A percentile compares a stretch with the other conserved stretches of the same genome.
Conservation (phyloP, 1,140 invertebrate species). For the Euschistus heros region DNA sequence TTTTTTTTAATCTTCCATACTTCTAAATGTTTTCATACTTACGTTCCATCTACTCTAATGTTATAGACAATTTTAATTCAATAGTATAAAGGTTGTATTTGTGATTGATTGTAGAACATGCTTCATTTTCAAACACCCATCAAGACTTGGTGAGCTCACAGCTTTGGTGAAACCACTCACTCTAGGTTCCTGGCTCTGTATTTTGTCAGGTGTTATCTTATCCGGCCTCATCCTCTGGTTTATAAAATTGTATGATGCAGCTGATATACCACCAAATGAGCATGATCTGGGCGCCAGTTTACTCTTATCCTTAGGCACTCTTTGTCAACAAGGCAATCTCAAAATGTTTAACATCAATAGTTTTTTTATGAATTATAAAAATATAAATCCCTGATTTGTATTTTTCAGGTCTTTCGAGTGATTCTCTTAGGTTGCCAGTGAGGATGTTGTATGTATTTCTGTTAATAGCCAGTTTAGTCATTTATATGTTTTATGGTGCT, state of each 20-base stretch:
- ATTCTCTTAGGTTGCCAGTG: background rate
- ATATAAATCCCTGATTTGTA: background rate
- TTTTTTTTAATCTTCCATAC: no score
- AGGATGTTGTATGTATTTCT: constrained; percentile 10
- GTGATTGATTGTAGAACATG: background rate
- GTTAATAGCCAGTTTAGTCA: background rate
- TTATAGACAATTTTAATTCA: no score
- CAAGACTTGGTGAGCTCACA: background rate
- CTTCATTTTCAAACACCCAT: constrained; percentile 9
- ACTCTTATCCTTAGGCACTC: background rate
- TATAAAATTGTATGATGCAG: background rate
- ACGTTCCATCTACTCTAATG: no score
- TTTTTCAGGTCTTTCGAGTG: background rate
- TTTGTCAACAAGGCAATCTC: constrained; percentile 9
- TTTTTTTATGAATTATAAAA: no score
- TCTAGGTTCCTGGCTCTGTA: background rate
- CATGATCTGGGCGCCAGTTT: background rate
- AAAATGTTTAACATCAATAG: no score
- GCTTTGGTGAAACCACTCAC: constrained; percentile 9
- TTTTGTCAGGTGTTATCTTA: background rate
- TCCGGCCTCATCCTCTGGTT: background rate
- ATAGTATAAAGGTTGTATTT: background rate
- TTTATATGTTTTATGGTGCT: constrained; percentile 17
- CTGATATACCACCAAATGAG: background rate
- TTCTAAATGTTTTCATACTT: no score